Evolutionary conservation across 2,113 vertebrate genomes (phyloP).

Genomic region (Corvus moneduloides): DNA sequence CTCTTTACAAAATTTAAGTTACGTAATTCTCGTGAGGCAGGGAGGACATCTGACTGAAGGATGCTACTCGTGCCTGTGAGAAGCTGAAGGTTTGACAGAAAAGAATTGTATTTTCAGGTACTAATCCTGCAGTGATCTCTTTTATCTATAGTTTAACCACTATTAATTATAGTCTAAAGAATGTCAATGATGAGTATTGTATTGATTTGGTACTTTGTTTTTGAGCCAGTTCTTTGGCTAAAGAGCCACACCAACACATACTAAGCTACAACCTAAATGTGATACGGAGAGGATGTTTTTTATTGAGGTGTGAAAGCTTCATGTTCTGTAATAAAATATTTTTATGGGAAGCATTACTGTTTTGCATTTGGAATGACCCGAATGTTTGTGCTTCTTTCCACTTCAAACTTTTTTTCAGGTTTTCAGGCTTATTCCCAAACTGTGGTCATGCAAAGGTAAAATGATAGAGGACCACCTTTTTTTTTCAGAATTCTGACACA

Average conservation of each 20-base stretch:
- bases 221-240: neutral
- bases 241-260: neutral
- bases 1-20: neutral
- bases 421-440: neutral
- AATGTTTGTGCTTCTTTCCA: neutral
- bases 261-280: neutral
- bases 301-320: neutral
- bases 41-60: neutral
- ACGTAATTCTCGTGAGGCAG: rapidly evolving
- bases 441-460: neutral
- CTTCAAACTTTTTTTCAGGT: neutral
- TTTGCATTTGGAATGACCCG: neutral
- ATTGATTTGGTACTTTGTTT: neutral
- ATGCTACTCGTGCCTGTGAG: neutral
- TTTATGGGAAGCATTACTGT: neutral
- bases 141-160: neutral
- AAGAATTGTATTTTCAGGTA: neutral
- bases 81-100: neutral
- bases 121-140: neutral
- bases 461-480: neutral
- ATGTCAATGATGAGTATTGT: neutral
- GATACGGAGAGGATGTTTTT: neutral
- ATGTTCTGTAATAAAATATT: neutral
- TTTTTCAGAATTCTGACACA: neutral
- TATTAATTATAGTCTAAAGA: neutral